These are phyloP conservation scores for Pammene aurita DNA, from an alignment of 2,888 invertebrate genomes.

Conservation along the genomic window DNA sequence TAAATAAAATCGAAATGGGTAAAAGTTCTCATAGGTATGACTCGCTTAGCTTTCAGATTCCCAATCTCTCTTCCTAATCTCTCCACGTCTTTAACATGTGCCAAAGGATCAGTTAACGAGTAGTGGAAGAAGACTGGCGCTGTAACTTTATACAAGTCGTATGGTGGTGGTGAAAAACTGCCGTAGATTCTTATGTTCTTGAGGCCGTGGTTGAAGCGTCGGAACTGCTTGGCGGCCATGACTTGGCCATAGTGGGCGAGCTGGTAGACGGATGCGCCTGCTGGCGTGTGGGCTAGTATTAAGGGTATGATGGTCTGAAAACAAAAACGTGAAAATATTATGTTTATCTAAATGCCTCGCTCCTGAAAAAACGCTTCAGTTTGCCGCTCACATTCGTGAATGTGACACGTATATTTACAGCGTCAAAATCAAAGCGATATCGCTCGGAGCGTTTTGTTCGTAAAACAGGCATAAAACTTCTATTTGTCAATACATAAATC, in stretches of 20 bases:
- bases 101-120: slow-evolving; percentile 83
- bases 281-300: slow-evolving; percentile 47
- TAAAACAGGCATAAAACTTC: too few species aligned
- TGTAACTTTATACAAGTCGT: slow-evolving; percentile 75
- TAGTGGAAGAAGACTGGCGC: slow-evolving; percentile 83
- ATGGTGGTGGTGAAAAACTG: slow-evolving; percentile 81
- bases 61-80: slow-evolving; percentile 67
- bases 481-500: too few species aligned
- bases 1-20: slow-evolving; percentile 86
- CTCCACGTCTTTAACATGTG: slow-evolving; percentile 71
- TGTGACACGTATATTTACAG: too few species aligned
- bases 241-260: slow-evolving; percentile 43
- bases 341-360: too few species aligned
- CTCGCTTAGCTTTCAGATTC: slow-evolving; percentile 72
- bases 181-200: slow-evolving; percentile 42
- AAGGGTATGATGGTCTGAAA: slow-evolving; percentile 63
- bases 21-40: slow-evolving; percentile 78
- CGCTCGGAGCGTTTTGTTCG: too few species aligned
- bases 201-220: slow-evolving; percentile 76
- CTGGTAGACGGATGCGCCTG: slow-evolving; percentile 42
- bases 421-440: too few species aligned
- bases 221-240: slow-evolving; percentile 51
- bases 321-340: not conserved
- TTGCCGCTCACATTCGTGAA: too few species aligned
- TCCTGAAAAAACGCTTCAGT: too few species aligned